These are phyloP conservation scores for Gopherus evgoodei DNA, from an alignment of 2,113 vertebrate species.

Conservation along the genomic window DNA sequence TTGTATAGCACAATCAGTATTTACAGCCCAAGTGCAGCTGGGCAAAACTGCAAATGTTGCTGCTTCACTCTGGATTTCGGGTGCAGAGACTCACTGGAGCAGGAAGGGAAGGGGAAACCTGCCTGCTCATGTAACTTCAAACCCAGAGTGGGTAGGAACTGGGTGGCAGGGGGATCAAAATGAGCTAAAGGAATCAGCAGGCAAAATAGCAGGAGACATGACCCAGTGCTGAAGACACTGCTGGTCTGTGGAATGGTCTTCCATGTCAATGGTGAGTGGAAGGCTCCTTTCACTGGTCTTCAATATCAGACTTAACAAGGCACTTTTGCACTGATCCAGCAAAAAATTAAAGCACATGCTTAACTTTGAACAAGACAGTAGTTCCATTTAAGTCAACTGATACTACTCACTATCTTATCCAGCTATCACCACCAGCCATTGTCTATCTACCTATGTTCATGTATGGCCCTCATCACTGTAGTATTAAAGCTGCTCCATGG, in stretches of 20 bases:
- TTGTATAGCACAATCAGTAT: background rate
- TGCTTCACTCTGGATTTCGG: background rate
- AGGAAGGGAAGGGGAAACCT: background rate
- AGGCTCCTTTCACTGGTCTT: background rate
- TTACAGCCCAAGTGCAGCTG: background rate
- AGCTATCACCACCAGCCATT: rapidly evolving
- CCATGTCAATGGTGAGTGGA: background rate
- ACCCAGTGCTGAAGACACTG: background rate
- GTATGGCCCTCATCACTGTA: background rate
- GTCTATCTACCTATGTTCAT: background rate
- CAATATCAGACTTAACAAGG: background rate
- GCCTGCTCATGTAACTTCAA: rapidly evolving
- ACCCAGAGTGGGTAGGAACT: background rate
- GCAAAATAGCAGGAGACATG: background rate
- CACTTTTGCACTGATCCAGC: background rate
- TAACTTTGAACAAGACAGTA: background rate
- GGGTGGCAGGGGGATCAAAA: background rate
- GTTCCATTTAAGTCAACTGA: background rate
- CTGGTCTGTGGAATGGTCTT: background rate
- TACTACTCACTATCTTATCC: background rate
- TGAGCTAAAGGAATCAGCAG: background rate
- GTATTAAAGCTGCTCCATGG: background rate
- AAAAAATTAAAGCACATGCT: rapidly evolving
- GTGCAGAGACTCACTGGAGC: background rate
- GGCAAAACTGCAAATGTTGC: background rate